Percentiles rank a stretch among this genome's conserved stretches.
These are phyloP conservation scores for Gallinago media DNA, from an alignment of 2,113 vertebrate genomes.

Conservation along the genomic window DNA sequence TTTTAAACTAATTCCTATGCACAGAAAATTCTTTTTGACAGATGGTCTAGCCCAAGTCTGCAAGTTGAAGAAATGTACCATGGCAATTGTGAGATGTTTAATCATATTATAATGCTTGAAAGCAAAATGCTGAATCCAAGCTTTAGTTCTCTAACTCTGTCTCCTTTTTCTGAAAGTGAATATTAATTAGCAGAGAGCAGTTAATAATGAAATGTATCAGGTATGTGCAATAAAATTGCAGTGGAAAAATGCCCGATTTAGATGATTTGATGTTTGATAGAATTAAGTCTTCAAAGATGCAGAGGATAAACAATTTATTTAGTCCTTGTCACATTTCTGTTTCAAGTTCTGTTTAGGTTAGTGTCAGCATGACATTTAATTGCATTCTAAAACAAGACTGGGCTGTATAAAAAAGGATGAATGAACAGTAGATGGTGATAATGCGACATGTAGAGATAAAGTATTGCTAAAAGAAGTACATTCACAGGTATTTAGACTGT, in stretches of 20 bases:
- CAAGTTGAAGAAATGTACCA: neutral
- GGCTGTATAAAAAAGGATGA: neutral
- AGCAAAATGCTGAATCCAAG: neutral
- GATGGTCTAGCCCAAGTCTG: neutral
- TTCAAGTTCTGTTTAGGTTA: neutral
- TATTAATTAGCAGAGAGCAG: neutral
- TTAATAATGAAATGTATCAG: neutral
- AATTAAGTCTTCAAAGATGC: neutral
- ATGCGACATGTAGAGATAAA: neutral
- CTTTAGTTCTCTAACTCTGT: neutral
- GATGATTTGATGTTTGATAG: neutral
- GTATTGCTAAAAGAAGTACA: neutral
- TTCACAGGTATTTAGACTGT: neutral
- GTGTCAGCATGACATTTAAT: neutral
- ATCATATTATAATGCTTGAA: neutral
- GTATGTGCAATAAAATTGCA: neutral
- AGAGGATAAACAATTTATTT: neutral
- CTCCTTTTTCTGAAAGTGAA: neutral
- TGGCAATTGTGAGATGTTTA: neutral
- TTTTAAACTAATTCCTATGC: neutral
- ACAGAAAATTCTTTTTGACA: neutral
- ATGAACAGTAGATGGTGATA: constrained; percentile 76
- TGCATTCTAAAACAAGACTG: neutral
- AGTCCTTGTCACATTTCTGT: neutral
- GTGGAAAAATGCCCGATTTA: neutral